Base-by-base conservation (phyloP, 2,113 vertebrate species). In the Tor tambroides region DNA sequence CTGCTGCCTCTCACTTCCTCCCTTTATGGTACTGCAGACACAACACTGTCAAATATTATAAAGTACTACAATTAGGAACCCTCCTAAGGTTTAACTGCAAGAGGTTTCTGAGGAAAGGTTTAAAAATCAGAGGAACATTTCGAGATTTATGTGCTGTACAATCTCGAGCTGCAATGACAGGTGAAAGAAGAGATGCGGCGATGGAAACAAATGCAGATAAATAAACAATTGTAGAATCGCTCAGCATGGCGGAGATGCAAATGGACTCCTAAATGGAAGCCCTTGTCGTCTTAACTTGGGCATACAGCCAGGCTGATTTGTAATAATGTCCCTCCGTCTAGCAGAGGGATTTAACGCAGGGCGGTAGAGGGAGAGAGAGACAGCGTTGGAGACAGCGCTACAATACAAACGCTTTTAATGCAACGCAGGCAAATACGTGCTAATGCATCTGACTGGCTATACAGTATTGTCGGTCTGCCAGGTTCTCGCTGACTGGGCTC, bases 241-340 rank as follows among this genome's bases (percentile, higher is more conserved):
- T 88, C 80, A 35, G 72, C 41, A 26, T 67, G 59, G 75, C 65
- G 17, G 32, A 83, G 89, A 94, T 92, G 92, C 90, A 91, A 93
- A 92, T 88, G 41, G 65, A 80, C 21, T 83, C 85, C 87, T 81
- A 88, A 90, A 84, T 86, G 86, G 80, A 89, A 86, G 54, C 77
- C 87, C 87, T 80, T 69, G 88, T 89, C 86, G 78, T 84, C 82
- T 86, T 92, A 91, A 92, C 89, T 87, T 74, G 77, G 92, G 89
- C 59, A 83, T 89, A 92, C 91, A 92, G 91, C 81, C 87, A 89
- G 85, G 88, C 84, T 90, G 91, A 93, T 90, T 89, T 90, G 90
- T 91, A 92, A 93, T 94, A 93, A 93, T 91, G 91, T 91, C 84
- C 81, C 41, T 77, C 80, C 72, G 61, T 90, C 88, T 81, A 71